These are phyloP conservation scores for Terrapene triunguis DNA, from an alignment of 2,113 vertebrate genomes.

Conservation along the genomic window DNA sequence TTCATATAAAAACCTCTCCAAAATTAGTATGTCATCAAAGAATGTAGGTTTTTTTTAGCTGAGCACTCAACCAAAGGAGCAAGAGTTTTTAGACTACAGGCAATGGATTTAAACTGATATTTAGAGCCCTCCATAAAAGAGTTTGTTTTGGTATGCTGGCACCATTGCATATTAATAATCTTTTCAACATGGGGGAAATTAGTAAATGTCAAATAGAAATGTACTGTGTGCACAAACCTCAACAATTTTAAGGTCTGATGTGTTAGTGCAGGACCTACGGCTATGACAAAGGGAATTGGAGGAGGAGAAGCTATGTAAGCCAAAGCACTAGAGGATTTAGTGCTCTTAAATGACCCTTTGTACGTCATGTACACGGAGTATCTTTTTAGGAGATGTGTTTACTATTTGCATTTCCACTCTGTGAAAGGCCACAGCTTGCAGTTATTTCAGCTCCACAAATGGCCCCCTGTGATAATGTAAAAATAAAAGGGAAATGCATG, in stretches of 20 bases:
- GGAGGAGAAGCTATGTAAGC: not conserved
- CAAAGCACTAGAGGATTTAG: not conserved
- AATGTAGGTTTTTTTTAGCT: conserved; percentile 32
- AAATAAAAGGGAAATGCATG: not conserved
- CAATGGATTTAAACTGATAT: not conserved
- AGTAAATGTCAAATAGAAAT: conserved; percentile 4
- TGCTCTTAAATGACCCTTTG: not conserved
- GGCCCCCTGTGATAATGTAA: not conserved
- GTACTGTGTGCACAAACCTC: not conserved
- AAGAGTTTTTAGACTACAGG: not conserved
- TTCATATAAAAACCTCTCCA: not conserved
- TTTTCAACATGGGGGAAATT: not conserved
- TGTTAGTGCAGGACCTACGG: not conserved
- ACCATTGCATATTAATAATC: not conserved
- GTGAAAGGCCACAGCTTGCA: not conserved
- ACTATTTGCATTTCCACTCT: not conserved
- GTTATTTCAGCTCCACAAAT: not conserved
- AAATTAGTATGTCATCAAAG: conserved; percentile 42
- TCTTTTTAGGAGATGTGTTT: not conserved
- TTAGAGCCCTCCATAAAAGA: conserved; percentile 2
- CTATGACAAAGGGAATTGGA: not conserved
- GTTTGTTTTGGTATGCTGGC: not conserved
- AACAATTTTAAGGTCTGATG: not conserved
- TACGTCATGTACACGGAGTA: not conserved
- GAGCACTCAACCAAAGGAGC: conserved; percentile 16